phyloP scores from a whole-genome alignment of 35 echinoderm and acorn worm species.

The Ophioderma brevispina region DNA sequence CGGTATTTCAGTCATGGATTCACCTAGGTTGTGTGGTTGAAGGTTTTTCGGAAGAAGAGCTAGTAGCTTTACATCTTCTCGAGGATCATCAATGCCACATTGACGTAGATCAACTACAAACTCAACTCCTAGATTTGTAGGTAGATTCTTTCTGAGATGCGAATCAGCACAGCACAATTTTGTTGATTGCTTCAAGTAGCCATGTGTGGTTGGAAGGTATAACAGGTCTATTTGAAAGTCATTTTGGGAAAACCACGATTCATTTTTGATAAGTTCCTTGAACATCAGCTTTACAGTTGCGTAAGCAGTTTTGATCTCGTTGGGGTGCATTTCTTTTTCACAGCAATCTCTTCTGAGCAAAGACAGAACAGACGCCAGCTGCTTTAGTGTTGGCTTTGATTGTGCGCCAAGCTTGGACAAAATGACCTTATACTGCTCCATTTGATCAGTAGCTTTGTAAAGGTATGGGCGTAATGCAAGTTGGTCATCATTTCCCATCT shows the following conservation, averaged over 20 bases:
- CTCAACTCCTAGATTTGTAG: not conserved
- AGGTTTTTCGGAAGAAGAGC: conserved; percentile 10
- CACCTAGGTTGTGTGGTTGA: conserved; percentile 13
- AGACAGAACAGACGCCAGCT: not conserved
- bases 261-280: not conserved
- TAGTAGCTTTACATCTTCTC: not conserved
- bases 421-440: not conserved
- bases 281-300: not conserved
- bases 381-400: not conserved
- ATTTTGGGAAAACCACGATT: not conserved
- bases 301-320: not conserved
- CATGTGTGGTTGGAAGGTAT: not conserved
- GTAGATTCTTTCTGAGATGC: not conserved
- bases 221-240: not conserved
- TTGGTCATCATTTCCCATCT: not conserved
- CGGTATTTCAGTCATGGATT: conserved; percentile 2
- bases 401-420: not conserved
- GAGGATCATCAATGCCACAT: not conserved
- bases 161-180: conserved; percentile 7
- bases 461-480: not conserved
- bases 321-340: not conserved
- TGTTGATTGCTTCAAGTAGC: not conserved
- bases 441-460: not conserved
- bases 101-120: not conserved
- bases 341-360: not conserved